Percentiles rank a stretch among this genome's conserved stretches.
Conservation (phyloP, 1,140 invertebrate genomes). For the Brachionus sp. region DNA sequence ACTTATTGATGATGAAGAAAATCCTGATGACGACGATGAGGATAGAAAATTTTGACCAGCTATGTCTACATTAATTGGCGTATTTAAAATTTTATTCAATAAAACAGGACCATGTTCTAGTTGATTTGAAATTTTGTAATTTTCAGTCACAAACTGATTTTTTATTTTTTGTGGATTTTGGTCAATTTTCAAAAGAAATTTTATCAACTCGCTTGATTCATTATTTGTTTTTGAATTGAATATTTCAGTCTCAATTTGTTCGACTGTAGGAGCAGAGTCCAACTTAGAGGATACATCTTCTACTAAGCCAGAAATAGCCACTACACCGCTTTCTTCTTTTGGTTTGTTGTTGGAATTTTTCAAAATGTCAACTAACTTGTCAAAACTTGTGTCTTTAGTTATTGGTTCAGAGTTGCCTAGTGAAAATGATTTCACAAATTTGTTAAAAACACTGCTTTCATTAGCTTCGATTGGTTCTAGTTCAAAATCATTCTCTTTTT, state of each 20-base stretch:
- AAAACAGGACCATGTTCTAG: background rate
- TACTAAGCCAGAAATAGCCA: background rate
- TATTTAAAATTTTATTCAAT: constrained; percentile 4
- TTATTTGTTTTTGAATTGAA: background rate
- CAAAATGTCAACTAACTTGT: constrained; percentile 9
- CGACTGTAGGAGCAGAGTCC: background rate
- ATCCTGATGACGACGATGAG: background rate
- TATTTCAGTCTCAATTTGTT: constrained; percentile 23
- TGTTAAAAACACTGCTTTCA: constrained; percentile 7
- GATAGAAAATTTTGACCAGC: background rate
- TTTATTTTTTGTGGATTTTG: constrained; percentile 5
- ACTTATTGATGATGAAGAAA: constrained; percentile 16
- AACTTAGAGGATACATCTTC: background rate
- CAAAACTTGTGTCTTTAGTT: background rate
- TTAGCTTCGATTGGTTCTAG: background rate
- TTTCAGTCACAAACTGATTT: background rate
- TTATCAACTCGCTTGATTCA: constrained; percentile 21
- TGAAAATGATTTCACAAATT: constrained; percentile 33
- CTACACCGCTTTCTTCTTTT: background rate
- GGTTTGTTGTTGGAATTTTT: background rate
- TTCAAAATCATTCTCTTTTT: constrained; percentile 3
- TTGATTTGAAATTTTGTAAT: background rate
- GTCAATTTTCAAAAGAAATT: constrained; percentile 27
- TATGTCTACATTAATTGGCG: constrained; percentile 9
- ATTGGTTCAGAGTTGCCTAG: background rate